Evolutionary conservation across 2,797 vertebrate species (phyloP).

Genomic region (Botia almorhae): DNA sequence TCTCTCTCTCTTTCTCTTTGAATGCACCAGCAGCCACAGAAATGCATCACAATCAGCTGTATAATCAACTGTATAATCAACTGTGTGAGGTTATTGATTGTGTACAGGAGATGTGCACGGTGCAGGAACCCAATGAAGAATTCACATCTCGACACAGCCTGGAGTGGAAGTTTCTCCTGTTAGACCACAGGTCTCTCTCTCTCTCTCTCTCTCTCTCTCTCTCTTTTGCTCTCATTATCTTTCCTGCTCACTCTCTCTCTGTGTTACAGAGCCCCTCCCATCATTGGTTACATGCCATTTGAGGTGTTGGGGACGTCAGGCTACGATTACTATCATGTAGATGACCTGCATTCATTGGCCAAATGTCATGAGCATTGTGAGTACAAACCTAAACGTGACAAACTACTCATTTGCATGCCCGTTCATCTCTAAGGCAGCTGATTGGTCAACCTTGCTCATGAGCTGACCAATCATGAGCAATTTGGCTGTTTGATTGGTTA

Average conservation of each 20-base stretch:
- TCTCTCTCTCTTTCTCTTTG: too few species aligned
- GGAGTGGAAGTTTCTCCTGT: slow-evolving; percentile 98
- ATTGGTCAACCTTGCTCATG: not conserved
- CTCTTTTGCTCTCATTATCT: too few species aligned
- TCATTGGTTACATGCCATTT: slow-evolving; percentile 98
- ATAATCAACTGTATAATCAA: not conserved
- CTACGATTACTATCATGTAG: slow-evolving; percentile 99
- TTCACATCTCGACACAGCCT: slow-evolving; percentile 98
- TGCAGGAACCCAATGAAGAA: slow-evolving; percentile 95
- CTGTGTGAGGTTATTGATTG: slow-evolving; percentile 30
- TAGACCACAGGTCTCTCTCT: slow-evolving; percentile 90
- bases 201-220: slow-evolving; percentile 21
- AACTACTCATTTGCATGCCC: not conserved
- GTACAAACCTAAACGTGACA: slow-evolving; percentile 60
- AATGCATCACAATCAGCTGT: not conserved
- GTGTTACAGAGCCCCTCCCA: slow-evolving; percentile 90
- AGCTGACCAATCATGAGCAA: too few species aligned
- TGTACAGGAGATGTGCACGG: slow-evolving; percentile 93
- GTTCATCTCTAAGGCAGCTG: not conserved
- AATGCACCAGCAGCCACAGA: not conserved
- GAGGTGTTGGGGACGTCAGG: slow-evolving; percentile 98
- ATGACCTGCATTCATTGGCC: slow-evolving; percentile 95
- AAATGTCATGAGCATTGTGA: slow-evolving; percentile 98
- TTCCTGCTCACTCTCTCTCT: not conserved
- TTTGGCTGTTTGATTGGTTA: too few species aligned